Percentiles rank a stretch among this genome's conserved stretches.
These are phyloP conservation scores for Limonius californicus DNA, from an alignment of 1,140 invertebrate genomes.

Conservation along the genomic window DNA sequence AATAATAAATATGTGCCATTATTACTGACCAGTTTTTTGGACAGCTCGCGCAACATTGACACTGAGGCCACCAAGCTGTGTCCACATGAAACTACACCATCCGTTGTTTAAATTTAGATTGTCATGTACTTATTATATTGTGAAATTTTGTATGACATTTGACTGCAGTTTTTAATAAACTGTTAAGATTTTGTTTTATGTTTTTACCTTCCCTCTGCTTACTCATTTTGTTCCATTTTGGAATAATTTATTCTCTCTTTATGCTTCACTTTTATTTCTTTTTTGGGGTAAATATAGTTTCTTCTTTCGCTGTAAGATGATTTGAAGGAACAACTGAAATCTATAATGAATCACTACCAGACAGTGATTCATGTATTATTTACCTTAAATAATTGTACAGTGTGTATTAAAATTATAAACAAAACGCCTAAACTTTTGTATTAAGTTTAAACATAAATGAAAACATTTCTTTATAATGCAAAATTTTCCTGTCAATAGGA, in stretches of 20 bases:
- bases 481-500: too few species aligned
- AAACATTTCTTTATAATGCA: too few species aligned
- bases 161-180: slow-evolving; percentile 32
- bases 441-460: too few species aligned
- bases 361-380: too few species aligned
- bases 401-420: too few species aligned
- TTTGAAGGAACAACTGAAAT: too few species aligned
- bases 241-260: slow-evolving; percentile 8
- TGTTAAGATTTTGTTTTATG: slow-evolving; percentile 31
- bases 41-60: slow-evolving; percentile 31
- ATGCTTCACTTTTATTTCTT: too few species aligned
- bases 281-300: too few species aligned
- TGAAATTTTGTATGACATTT: slow-evolving; percentile 21
- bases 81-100: slow-evolving; percentile 29
- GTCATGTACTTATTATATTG: slow-evolving; percentile 19
- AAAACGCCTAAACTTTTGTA: too few species aligned
- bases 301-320: too few species aligned
- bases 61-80: slow-evolving; percentile 38
- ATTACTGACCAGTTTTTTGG: slow-evolving; percentile 29
- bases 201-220: slow-evolving; percentile 20
- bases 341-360: too few species aligned
- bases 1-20: not conserved
- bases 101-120: slow-evolving; percentile 26
- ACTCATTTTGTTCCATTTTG: not conserved
- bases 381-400: too few species aligned